A percentile compares a stretch with the other conserved stretches of the same genome.
phyloP scores from a whole-genome alignment of 2,888 invertebrate genomes.

The Antitype chi region DNA sequence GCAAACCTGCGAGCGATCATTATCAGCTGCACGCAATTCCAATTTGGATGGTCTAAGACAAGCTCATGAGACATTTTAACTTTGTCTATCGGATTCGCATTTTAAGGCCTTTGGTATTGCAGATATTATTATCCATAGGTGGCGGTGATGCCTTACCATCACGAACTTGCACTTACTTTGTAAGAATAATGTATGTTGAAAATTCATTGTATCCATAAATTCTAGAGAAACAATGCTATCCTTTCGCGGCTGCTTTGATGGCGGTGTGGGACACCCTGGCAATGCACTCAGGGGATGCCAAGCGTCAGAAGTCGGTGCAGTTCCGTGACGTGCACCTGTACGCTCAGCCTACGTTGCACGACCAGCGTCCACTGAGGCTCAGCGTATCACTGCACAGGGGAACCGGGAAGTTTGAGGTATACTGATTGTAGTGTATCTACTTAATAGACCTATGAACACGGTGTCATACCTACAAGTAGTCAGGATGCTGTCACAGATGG shows the following conservation, averaged over 20 bases:
- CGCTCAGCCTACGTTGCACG: constrained; percentile 89
- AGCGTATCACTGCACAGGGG: constrained; percentile 91
- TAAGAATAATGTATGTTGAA: too few relatives aligned
- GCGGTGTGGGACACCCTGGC: constrained; percentile 93
- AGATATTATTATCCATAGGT: not conserved
- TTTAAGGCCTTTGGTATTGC: not conserved
- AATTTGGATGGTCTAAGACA: too few relatives aligned
- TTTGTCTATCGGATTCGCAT: too few relatives aligned
- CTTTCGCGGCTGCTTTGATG: constrained; percentile 94
- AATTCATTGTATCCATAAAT: too few relatives aligned
- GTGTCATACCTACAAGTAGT: too few relatives aligned
- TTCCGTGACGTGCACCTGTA: constrained; percentile 91
- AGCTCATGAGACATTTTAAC: too few relatives aligned
- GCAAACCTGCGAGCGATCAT: too few relatives aligned
- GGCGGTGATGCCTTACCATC: too few relatives aligned
- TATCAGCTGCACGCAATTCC: too few relatives aligned
- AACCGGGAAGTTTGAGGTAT: constrained; percentile 90
- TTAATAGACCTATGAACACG: not conserved
- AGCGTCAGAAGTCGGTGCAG: constrained; percentile 92
- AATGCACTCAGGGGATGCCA: constrained; percentile 88
- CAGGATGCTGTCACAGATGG: too few relatives aligned
- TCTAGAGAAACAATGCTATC: constrained; percentile 81
- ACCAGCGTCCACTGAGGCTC: constrained; percentile 88
- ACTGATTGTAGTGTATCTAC: not conserved
- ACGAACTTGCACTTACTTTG: too few relatives aligned